Percentiles rank a stretch among this genome's conserved stretches.
Evolutionary conservation across 2,113 vertebrate species (phyloP).

Genomic region (Vanacampus margaritifer): DNA sequence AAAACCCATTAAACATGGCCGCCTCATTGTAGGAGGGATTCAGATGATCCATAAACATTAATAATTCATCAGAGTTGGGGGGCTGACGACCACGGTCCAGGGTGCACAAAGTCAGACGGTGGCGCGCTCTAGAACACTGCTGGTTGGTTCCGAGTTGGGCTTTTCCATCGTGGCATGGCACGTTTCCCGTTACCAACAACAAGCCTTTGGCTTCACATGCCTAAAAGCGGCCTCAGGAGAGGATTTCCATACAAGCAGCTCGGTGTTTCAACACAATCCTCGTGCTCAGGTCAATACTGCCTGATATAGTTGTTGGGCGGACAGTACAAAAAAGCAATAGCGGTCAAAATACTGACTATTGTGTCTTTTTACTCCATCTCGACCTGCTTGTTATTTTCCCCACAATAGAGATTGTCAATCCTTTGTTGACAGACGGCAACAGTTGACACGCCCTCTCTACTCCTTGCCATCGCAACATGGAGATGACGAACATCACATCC

Average conservation of each 20-base stretch:
- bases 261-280: conserved; percentile 44
- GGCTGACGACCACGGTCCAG: not conserved
- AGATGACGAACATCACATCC: conserved; percentile 17
- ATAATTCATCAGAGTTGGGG: conserved; percentile 57
- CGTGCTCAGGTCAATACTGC: conserved; percentile 32
- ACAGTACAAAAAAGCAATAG: conserved; percentile 32
- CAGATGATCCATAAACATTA: conserved; percentile 56
- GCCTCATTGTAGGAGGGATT: conserved; percentile 18
- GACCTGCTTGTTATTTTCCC: not conserved
- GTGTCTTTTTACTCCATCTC: not conserved
- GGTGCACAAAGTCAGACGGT: not conserved
- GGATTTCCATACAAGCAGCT: conserved; percentile 11
- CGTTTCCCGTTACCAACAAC: conserved; percentile 37
- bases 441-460: conserved; percentile 71
- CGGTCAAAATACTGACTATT: conserved; percentile 10
- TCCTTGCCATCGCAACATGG: conserved; percentile 50
- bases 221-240: conserved; percentile 21
- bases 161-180: conserved; percentile 33
- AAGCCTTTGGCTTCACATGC: conserved; percentile 19
- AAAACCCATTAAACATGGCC: not conserved
- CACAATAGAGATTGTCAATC: conserved; percentile 17
- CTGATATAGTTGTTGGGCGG: conserved; percentile 34
- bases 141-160: conserved; percentile 6
- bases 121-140: not conserved
- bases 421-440: conserved; percentile 64